These are phyloP conservation scores for Atrichornis clamosus DNA, from an alignment of 2,113 vertebrate genomes.

Conservation along the genomic window DNA sequence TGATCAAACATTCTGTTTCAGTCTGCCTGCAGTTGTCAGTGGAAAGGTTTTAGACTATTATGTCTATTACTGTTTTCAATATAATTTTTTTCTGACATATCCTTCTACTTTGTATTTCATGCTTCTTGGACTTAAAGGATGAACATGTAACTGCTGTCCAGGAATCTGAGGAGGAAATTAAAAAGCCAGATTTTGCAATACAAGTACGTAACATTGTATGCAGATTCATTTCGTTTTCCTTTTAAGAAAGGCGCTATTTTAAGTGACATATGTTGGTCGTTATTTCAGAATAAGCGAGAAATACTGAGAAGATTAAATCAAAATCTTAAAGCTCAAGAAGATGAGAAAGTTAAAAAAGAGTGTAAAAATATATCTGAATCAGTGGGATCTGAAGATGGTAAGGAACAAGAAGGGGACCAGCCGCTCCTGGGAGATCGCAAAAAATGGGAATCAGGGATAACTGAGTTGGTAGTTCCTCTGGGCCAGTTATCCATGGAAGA, in stretches of 20 bases:
- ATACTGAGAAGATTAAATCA: slow-evolving; percentile 91
- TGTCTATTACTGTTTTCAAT: neutral
- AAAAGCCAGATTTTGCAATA: slow-evolving; percentile 61
- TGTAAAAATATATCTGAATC: neutral
- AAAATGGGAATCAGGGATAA: slow-evolving; percentile 84
- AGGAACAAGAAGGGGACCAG: slow-evolving; percentile 61
- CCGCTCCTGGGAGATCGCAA: slow-evolving; percentile 80
- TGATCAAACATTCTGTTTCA: neutral
- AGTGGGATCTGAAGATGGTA: slow-evolving; percentile 32
- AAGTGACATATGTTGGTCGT: neutral
- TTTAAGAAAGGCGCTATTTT: neutral
- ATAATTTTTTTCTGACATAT: neutral
- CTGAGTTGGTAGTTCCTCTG: slow-evolving; percentile 78
- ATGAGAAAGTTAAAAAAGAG: slow-evolving; percentile 50
- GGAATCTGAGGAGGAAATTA: slow-evolving; percentile 64
- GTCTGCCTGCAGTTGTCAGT: neutral
- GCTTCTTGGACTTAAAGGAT: slow-evolving; percentile 62
- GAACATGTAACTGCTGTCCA: slow-evolving; percentile 44
- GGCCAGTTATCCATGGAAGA: slow-evolving; percentile 82
- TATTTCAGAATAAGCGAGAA: slow-evolving; percentile 86
- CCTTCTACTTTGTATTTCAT: slow-evolving; percentile 20
- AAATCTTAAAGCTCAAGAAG: slow-evolving; percentile 84
- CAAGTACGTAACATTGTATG: slow-evolving; percentile 70
- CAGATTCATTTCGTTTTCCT: neutral
- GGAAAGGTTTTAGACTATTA: neutral